These are phyloP conservation scores for Rhynchotus rufescens DNA, from an alignment of 2,797 vertebrate genomes.

Conservation along the genomic window DNA sequence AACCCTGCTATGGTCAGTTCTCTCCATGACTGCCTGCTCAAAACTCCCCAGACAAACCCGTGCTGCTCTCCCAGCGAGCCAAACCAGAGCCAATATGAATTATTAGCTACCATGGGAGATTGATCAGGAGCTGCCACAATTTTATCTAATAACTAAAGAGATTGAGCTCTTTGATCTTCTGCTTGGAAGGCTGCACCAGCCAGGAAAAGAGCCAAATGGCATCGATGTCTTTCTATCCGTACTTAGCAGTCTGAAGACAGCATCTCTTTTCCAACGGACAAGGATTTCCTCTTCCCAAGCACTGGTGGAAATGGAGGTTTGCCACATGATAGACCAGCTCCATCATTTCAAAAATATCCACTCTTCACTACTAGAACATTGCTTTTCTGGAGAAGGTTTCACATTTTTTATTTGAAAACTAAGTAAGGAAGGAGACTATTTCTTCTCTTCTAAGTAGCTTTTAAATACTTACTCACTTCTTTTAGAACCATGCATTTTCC, in stretches of 20 bases:
- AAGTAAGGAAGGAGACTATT: not conserved
- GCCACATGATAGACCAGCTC: not conserved
- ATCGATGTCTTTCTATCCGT: accelerated
- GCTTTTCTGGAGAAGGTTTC: not conserved
- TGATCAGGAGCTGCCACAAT: not conserved
- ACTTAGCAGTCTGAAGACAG: not conserved
- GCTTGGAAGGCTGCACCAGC: not conserved
- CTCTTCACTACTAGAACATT: not conserved
- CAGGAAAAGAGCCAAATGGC: not conserved
- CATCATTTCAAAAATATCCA: not conserved
- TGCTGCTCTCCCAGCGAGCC: not conserved
- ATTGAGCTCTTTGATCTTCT: not conserved
- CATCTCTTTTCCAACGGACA: not conserved
- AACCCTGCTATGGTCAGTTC: not conserved
- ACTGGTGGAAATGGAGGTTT: not conserved
- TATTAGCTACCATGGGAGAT: not conserved
- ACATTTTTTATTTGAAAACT: not conserved
- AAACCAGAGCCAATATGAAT: not conserved
- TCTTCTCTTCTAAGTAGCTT: not conserved
- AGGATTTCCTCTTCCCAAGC: not conserved
- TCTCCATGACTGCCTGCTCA: not conserved
- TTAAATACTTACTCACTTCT: not conserved
- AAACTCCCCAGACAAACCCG: not conserved
- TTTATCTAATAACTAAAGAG: not conserved
- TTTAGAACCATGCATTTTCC: not conserved